phyloP scores from a whole-genome alignment of 1,140 invertebrate genomes.

The Dinoponera quadriceps region DNA sequence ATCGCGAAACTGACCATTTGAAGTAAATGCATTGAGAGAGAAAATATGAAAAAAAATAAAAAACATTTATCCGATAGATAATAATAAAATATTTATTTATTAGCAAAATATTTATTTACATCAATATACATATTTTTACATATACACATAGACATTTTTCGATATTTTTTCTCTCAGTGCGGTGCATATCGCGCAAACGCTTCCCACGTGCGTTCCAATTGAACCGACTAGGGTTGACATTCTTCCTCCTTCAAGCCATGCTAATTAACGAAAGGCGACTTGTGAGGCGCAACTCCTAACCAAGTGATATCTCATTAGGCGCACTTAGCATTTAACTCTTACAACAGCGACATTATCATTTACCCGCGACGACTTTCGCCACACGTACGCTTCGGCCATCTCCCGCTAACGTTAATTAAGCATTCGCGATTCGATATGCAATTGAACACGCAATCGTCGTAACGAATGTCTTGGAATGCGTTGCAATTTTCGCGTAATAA shows the following conservation, averaged over 20 bases:
- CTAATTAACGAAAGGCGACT: conserved; percentile 32
- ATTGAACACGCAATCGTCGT: conserved; percentile 12
- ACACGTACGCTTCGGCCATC: neutral
- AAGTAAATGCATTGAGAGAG: no score
- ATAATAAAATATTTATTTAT: neutral
- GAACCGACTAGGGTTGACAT: neutral
- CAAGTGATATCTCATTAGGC: conserved; percentile 40
- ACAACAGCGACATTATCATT: conserved; percentile 28
- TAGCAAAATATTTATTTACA: no score
- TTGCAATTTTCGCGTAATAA: neutral
- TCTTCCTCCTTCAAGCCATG: neutral
- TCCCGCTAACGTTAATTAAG: conserved; percentile 25
- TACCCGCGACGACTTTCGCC: conserved; percentile 12
- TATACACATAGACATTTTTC: no score
- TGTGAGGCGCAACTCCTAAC: conserved; percentile 37
- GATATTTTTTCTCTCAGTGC: no score
- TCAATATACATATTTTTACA: no score
- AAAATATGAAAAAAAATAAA: no score
- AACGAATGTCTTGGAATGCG: neutral
- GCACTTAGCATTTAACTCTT: conserved; percentile 39
- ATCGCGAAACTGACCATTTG: no score
- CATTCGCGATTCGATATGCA: conserved; percentile 4
- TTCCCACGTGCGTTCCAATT: neutral
- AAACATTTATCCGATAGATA: no score
- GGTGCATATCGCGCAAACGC: neutral